A percentile compares a stretch with the other conserved stretches of the same genome.
These are phyloP conservation scores for Diachrysia chrysitis DNA, from an alignment of 2,888 invertebrate species.

Conservation along the genomic window DNA sequence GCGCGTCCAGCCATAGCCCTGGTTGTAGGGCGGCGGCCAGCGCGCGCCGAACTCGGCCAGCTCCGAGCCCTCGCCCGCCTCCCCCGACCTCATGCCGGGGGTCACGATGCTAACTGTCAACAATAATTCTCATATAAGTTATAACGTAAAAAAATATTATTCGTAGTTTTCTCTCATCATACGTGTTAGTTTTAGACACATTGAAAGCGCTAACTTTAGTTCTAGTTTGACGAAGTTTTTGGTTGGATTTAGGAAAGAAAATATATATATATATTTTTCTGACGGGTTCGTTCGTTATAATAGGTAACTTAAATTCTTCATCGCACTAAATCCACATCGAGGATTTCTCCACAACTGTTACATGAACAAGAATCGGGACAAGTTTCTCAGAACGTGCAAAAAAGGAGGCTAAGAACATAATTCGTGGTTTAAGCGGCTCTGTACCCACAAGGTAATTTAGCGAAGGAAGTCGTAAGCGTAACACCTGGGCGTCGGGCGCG, in stretches of 20 bases:
- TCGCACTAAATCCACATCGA: neutral
- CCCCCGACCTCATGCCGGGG: constrained; percentile 90
- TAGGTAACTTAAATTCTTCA: neutral
- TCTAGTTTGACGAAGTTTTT: too few species aligned
- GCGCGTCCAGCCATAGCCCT: constrained; percentile 88
- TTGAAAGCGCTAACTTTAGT: too few species aligned
- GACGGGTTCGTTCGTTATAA: too few species aligned
- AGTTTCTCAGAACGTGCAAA: constrained; percentile 36
- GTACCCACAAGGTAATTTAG: constrained; percentile 58
- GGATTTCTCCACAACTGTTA: neutral
- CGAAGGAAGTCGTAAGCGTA: constrained; percentile 53
- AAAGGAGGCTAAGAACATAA: constrained; percentile 33
- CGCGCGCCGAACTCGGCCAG: constrained; percentile 88
- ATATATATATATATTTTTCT: too few species aligned
- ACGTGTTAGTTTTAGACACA: too few species aligned
- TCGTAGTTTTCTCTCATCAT: too few species aligned
- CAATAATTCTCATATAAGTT: constrained; percentile 17
- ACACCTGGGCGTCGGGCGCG: constrained; percentile 75
- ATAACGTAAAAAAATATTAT: too few species aligned
- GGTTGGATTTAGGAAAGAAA: too few species aligned
- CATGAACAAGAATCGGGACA: constrained; percentile 26
- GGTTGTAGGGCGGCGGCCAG: constrained; percentile 89
- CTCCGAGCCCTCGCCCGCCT: constrained; percentile 89
- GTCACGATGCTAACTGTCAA: constrained; percentile 75
- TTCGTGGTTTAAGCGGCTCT: constrained; percentile 24